Conservation (phyloP, 2,888 invertebrate genomes). For the Calliopum simillimum region DNA sequence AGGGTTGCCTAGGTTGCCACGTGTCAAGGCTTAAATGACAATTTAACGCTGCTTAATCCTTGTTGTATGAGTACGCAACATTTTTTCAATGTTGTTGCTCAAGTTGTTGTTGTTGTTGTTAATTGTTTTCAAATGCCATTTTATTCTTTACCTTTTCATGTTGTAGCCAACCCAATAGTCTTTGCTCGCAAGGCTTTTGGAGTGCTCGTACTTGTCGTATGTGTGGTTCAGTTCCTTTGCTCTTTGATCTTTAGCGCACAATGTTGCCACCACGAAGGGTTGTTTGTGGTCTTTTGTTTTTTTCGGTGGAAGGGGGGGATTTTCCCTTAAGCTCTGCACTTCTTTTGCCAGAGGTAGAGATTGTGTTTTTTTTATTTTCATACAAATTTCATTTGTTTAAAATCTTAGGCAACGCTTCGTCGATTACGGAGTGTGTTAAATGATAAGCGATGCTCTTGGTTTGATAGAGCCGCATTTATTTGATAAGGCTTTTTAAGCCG, state of each 20-base stretch:
- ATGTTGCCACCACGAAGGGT: slow-evolving; percentile 26
- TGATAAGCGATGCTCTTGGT: no score
- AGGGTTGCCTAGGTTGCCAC: slow-evolving; percentile 34
- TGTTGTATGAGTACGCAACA: slow-evolving; percentile 40
- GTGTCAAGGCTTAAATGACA: slow-evolving; percentile 48
- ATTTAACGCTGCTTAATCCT: slow-evolving; percentile 45
- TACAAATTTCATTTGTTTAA: no score
- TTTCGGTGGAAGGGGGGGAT: not conserved
- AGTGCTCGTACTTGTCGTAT: no score
- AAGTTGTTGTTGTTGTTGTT: slow-evolving; percentile 24
- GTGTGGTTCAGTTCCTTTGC: not conserved
- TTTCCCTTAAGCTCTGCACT: slow-evolving; percentile 10
- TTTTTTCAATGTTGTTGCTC: slow-evolving; percentile 27
- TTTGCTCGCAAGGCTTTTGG: no score
- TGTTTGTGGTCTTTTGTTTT: slow-evolving; percentile 22
- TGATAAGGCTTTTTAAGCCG: no score
- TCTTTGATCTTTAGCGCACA: slow-evolving; percentile 31
- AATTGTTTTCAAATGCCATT: slow-evolving; percentile 31
- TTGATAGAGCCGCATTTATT: no score
- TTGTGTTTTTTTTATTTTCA: no score
- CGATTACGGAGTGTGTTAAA: no score
- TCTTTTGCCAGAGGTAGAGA: no score
- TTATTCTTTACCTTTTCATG: slow-evolving; percentile 11
- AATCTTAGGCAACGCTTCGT: no score
- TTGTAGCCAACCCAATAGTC: not conserved